Percentiles rank a stretch among this genome's conserved stretches.
phyloP scores from a whole-genome alignment of 1,140 invertebrate genomes.

The Eupeodes corollae region DNA sequence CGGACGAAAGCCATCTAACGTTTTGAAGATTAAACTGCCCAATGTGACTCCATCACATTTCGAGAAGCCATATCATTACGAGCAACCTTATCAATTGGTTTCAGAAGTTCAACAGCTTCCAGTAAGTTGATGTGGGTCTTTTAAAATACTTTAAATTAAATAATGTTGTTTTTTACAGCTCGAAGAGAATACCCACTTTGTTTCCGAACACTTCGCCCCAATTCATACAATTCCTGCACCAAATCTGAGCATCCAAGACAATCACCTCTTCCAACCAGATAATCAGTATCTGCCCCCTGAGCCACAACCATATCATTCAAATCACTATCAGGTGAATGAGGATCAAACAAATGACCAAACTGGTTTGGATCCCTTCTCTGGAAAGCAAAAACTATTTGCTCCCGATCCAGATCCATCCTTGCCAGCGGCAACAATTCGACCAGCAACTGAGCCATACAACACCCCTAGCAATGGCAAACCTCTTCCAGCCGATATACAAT shows the following conservation, averaged over 20 bases:
- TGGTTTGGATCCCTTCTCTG: slow-evolving; percentile 30
- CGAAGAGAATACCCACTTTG: slow-evolving; percentile 24
- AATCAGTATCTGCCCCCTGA: slow-evolving; percentile 16
- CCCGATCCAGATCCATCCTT: slow-evolving; percentile 40
- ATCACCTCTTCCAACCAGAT: slow-evolving; percentile 18
- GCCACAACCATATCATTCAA: neutral
- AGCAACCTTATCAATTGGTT: slow-evolving; percentile 18
- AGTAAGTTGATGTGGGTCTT: slow-evolving; percentile 16
- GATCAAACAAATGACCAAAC: slow-evolving; percentile 35
- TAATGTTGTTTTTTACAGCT: slow-evolving; percentile 14
- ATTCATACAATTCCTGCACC: slow-evolving; percentile 74
- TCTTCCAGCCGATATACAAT: slow-evolving; percentile 26
- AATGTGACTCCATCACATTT: slow-evolving; percentile 22
- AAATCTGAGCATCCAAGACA: slow-evolving; percentile 38
- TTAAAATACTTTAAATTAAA: neutral
- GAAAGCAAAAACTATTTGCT: slow-evolving; percentile 38
- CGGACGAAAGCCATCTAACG: neutral
- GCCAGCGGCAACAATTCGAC: slow-evolving; percentile 34
- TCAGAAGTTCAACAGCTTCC: slow-evolving; percentile 25
- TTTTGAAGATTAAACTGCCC: slow-evolving; percentile 25
- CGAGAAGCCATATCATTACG: slow-evolving; percentile 31
- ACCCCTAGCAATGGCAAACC: slow-evolving; percentile 40
- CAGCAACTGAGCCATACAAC: slow-evolving; percentile 36
- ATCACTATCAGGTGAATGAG: slow-evolving; percentile 39
- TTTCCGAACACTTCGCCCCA: slow-evolving; percentile 44